Conservation (phyloP, 2,113 vertebrate species). For the Melanocharis versteri region DNA sequence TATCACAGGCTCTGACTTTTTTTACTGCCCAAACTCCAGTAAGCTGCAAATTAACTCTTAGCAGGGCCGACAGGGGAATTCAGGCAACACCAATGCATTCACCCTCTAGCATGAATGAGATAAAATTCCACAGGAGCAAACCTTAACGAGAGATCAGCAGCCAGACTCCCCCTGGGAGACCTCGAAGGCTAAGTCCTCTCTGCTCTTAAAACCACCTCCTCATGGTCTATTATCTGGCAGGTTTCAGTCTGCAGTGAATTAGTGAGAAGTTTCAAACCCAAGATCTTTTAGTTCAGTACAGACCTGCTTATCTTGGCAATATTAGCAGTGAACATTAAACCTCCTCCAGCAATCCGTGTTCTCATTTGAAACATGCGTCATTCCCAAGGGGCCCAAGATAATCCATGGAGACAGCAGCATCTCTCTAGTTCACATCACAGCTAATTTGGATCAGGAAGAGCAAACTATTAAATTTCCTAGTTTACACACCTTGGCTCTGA, state of each 20-base stretch:
- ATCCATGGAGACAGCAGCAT: not conserved
- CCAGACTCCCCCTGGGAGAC: not conserved
- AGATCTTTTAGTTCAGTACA: not conserved
- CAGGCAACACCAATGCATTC: not conserved
- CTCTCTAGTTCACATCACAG: not conserved
- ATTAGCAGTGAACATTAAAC: not conserved
- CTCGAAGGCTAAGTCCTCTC: not conserved
- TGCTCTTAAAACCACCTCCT: not conserved
- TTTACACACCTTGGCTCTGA: not conserved
- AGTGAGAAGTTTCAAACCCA: not conserved
- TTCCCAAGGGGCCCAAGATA: not conserved
- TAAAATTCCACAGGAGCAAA: not conserved
- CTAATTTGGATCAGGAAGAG: not conserved
- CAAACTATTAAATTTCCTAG: not conserved
- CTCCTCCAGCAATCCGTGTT: not conserved
- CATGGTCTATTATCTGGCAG: accelerated
- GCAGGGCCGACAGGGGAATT: not conserved
- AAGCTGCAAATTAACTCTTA: not conserved
- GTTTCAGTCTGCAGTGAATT: not conserved
- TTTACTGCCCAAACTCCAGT: not conserved
- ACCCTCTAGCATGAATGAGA: not conserved
- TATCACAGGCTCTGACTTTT: not conserved
- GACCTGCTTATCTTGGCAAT: not conserved
- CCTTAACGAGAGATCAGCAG: not conserved
- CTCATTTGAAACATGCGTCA: not conserved